Base-by-base conservation (phyloP, 2,797 vertebrate species). In the Arrhamphus sclerolepis region DNA sequence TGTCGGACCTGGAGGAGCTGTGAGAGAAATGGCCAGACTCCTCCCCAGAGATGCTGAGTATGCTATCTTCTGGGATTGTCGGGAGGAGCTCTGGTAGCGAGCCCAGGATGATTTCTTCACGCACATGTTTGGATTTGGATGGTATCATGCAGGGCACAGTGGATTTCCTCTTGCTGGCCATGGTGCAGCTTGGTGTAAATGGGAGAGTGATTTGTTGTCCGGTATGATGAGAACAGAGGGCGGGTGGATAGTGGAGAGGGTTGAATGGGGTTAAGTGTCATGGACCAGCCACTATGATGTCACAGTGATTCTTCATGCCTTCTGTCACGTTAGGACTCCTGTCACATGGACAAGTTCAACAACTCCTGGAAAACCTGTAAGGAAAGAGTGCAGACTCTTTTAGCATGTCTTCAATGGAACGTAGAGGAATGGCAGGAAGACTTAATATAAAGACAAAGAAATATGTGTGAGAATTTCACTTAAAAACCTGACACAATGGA, bases 161-260 rank as follows among this genome's bases (percentile, higher is more conserved):
- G 78, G 97, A 98, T 89, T 99, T 99, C 87, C 97, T 95, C 88
- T 99, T 99, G 93, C 97, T 99, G 84, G 97, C 97, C 97, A 99
- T 99, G 19, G 34, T 63, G 78, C 55, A 69, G 77, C 82, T 69
- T 67, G 63, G 78, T 77, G 81, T 75, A 50, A 83, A 78, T 80
- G 84, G 77, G 67, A 81, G 72, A 82, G 76, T 74, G 85, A 84
- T 74, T 82, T 70, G 70, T 82, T 80, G 69, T 87, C 85, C 66
- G 66, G 84, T 89, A 41, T 78, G 81, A 88, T 89, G 82, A 87
- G 84, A 87, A 77, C 90, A 78, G 87, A 83, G 87, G 86, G 89
- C 26, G 70, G 84, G 83, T 89, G 89, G 79, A 83, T 74, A 81
- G 87, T 89, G 85, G 79, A 93, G 91, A 91, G 93, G 92, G 93